These are phyloP conservation scores for Neodiprion pinetum DNA, from an alignment of 1,140 invertebrate genomes.

Conservation along the genomic window DNA sequence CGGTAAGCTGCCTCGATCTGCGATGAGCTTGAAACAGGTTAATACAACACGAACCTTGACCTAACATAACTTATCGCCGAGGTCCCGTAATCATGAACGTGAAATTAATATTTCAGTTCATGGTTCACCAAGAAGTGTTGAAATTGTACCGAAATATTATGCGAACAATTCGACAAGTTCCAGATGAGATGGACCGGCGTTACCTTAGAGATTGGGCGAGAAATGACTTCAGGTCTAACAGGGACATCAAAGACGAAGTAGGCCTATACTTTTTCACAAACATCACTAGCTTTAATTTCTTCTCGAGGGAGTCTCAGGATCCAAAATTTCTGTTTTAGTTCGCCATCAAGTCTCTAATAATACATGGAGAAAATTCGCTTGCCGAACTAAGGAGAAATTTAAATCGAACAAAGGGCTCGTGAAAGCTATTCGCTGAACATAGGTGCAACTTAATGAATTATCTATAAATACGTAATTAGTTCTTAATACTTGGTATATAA, in stretches of 20 bases:
- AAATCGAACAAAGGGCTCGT: slow-evolving; percentile 50
- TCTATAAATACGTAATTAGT: slow-evolving; percentile 24
- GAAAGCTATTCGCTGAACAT: neutral
- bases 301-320: neutral
- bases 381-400: slow-evolving; percentile 72
- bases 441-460: slow-evolving; percentile 24
- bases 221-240: slow-evolving; percentile 74
- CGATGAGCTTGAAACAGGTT: slow-evolving; percentile 33
- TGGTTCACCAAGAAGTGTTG: slow-evolving; percentile 77
- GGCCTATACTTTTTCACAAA: slow-evolving; percentile 25
- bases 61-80: neutral
- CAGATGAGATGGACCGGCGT: slow-evolving; percentile 66
- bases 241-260: slow-evolving; percentile 71
- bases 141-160: slow-evolving; percentile 78
- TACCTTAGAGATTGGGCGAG: slow-evolving; percentile 75
- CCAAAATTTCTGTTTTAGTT: slow-evolving; percentile 42
- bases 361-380: slow-evolving; percentile 72
- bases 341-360: slow-evolving; percentile 74
- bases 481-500: neutral
- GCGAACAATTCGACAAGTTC: slow-evolving; percentile 69
- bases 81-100: neutral
- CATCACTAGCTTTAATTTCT: slow-evolving; percentile 7
- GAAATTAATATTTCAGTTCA: slow-evolving; percentile 67
- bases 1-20: neutral
- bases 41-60: slow-evolving; percentile 14